Evolutionary conservation across 2,888 invertebrate genomes (phyloP), one percentile per base, ranked within the genome.

Genomic region (Plebejus anna): DNA sequence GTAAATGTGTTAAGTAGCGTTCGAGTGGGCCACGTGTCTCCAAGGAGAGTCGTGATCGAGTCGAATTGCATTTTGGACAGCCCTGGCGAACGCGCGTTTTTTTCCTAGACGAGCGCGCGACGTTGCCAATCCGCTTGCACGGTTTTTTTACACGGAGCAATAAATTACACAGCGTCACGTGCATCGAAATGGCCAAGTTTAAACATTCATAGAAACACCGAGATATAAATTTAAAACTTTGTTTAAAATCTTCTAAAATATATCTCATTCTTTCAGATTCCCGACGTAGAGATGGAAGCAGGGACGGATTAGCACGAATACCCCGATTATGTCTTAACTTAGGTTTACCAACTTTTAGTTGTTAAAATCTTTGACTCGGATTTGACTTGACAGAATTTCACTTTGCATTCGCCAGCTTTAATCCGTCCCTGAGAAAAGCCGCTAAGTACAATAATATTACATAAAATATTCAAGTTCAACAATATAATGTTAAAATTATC

Each of bases 381-480:
- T 42, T 42, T 36, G 11, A 3, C 13, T 9, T 42, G 9, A 71
- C 42, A 7, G 2, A 28, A 4, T 9, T 28, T 61, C 9, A 28
- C 61, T 28, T 22, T 22, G 16, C 3, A 22, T 22, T 22, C 2
- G 11, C 22, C 22, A 71, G 42, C 71, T n/a, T 71, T 5, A 42
- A 71, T 71, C 71, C 71, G 71, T 42, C 73, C 32, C 47, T 28
- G 51, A 55, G 2, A 22, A 42, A 55, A 73, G 32, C 73, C 55
- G 47, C 51, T 78, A 22, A 22, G 22, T 22, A 75, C 75, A 75
- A 76, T 78, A 79, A 72, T 78, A 78, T 77, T 80, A 79, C 81
- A 84, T 86, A 86, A 86, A 87, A 87, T 86, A 82, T 82, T 83
- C 81, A 84, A 82, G 83, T 83, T 84, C 85, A 88, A 85, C 84